A percentile compares a stretch with the other conserved stretches of the same genome.
Conservation (phyloP, 2,888 invertebrate species). For the Drosophila kanekoi region DNA sequence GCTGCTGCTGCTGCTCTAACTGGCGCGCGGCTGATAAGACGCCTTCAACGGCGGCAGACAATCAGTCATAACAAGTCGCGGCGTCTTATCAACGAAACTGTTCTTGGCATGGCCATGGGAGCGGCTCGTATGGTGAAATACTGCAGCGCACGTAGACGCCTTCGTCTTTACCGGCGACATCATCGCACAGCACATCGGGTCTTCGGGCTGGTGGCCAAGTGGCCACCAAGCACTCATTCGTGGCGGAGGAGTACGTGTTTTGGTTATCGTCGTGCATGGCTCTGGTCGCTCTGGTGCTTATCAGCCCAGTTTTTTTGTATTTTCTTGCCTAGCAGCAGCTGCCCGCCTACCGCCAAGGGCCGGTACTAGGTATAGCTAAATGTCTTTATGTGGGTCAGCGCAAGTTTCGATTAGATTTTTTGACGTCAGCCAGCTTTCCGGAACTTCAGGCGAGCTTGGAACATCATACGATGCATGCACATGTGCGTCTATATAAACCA, state of each 20-base stretch:
- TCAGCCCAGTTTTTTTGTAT: slow-evolving; percentile 20
- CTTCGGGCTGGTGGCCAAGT: background rate
- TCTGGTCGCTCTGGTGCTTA: slow-evolving; percentile 41
- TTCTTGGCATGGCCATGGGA: background rate
- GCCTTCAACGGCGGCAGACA: slow-evolving; percentile 55
- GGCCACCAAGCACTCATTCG: slow-evolving; percentile 1
- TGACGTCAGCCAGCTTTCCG: slow-evolving; percentile 68
- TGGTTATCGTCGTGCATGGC: slow-evolving; percentile 23
- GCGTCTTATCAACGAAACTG: slow-evolving; percentile 35
- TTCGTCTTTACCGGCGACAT: slow-evolving; percentile 1
- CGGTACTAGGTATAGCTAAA: slow-evolving; percentile 17
- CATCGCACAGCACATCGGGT: background rate
- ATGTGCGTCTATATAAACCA: slow-evolving; percentile 1
- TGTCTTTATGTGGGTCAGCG: slow-evolving; percentile 66
- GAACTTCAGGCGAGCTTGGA: slow-evolving; percentile 41
- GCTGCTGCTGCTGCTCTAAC: background rate
- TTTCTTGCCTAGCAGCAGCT: slow-evolving; percentile 39
- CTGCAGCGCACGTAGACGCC: slow-evolving; percentile 69
- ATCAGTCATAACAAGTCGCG: slow-evolving; percentile 66
- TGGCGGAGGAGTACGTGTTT: slow-evolving; percentile 51
- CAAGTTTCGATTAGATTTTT: slow-evolving; percentile 63
- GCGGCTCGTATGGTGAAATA: slow-evolving; percentile 62
- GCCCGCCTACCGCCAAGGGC: slow-evolving; percentile 18
- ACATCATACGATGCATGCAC: slow-evolving; percentile 65
- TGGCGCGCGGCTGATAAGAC: slow-evolving; percentile 57